These are phyloP conservation scores for Eledone cirrhosa DNA, from an alignment of 2,888 invertebrate species.

Conservation along the genomic window DNA sequence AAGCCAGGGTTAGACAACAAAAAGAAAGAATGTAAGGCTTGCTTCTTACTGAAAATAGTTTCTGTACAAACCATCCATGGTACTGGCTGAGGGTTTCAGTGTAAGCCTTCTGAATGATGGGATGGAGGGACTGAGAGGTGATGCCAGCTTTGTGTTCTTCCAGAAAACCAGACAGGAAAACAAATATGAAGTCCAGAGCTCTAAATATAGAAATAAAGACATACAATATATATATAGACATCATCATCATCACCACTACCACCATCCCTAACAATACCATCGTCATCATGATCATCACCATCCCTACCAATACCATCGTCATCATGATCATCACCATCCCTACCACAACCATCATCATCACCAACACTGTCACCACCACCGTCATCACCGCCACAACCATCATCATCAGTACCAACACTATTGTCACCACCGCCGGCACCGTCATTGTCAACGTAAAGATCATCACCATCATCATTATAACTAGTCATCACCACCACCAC, in stretches of 20 bases:
- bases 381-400: too few relatives aligned
- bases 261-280: not conserved
- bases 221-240: too few relatives aligned
- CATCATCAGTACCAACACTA: too few relatives aligned
- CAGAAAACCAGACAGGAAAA: not conserved
- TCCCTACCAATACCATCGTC: too few relatives aligned
- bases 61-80: constrained; percentile 12
- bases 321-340: too few relatives aligned
- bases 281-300: not conserved
- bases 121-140: not conserved
- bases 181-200: constrained; percentile 19
- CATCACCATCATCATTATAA: too few relatives aligned
- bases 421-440: not conserved
- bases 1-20: not conserved
- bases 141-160: not conserved
- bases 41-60: constrained; percentile 27
- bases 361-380: too few relatives aligned
- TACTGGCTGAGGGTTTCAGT: constrained; percentile 1
- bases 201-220: not conserved
- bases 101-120: constrained; percentile 5
- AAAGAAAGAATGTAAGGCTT: not conserved
- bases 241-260: too few relatives aligned
- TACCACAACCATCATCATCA: too few relatives aligned
- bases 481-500: too few relatives aligned
- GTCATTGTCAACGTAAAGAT: too few relatives aligned